Conservation (phyloP, 2,797 vertebrate species). For the Micropoecilia bifurca region DNA sequence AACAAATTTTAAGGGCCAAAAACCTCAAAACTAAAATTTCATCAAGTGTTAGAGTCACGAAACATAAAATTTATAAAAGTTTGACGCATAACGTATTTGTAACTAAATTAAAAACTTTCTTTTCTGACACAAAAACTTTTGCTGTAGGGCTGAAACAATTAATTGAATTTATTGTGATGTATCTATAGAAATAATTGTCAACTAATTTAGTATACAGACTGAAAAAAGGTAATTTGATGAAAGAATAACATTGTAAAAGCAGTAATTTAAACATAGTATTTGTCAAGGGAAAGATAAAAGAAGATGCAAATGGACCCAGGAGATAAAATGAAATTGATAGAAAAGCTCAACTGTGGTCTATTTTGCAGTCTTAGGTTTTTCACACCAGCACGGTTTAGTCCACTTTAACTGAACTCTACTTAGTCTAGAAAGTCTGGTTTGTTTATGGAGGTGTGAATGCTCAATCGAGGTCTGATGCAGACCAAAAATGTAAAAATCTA, state of each 20-base stretch:
- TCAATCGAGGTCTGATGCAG: no score
- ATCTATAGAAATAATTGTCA: no score
- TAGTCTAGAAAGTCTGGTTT: background rate
- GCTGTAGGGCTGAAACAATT: no score
- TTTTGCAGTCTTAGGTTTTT: no score
- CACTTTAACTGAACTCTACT: no score
- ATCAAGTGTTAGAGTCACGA: background rate
- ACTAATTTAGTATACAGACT: no score
- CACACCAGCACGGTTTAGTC: no score
- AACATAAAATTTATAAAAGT: background rate
- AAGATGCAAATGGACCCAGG: background rate
- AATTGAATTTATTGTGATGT: no score
- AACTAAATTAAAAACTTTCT: background rate
- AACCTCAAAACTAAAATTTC: background rate
- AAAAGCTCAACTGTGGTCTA: background rate
- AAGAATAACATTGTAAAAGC: background rate
- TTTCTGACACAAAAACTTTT: background rate
- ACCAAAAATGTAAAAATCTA: no score
- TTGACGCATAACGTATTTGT: background rate
- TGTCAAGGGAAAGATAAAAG: background rate
- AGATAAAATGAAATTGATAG: background rate
- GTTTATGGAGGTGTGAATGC: no score
- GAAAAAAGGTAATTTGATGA: no score
- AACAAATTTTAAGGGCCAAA: constrained; percentile 43
- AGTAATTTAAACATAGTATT: background rate